Base-by-base conservation (phyloP, 2,797 vertebrate genomes). In the Acomys russatus region DNA sequence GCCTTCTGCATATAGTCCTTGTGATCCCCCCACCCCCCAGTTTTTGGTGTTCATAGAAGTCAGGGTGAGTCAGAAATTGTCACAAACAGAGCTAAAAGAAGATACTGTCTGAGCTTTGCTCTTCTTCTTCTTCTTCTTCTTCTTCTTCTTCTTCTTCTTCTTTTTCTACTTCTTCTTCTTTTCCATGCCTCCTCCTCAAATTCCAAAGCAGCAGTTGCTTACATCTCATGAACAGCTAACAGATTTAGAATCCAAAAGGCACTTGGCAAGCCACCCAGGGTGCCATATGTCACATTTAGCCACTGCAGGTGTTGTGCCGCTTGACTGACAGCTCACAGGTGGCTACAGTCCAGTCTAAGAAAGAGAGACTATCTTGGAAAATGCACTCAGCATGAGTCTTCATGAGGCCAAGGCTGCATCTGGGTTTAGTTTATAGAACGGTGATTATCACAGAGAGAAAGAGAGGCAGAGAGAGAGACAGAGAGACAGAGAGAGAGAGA, bases 161-260 rank as follows among this genome's bases (percentile, higher is more conserved):
- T 61, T 20, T 4, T 4, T 96, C 94, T 80, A 89, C 56, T 11
- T 9, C 8, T 28, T 10, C 23, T 25, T 10, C 9, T 64, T 23
- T 23, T 23, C 61, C 22, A 23, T 10, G 9, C 64, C 25, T 66
- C 28, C 90, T 90, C 73, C 84, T 94, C 30, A 25, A 89, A 92
- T 90, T 86, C 66, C 94, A 89, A 91, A 97, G 90, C 86, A 85
- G 94, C 93, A 94, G 11, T 90, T 95, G 79, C 83, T 97, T 91
- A 83, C 44, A 88, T 92, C 66, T 93, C 77, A 56, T 79, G 83
- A 94, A 94, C 68, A 25, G 14, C 33, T 51, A 94, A 90, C 86
- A 97, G 92, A 96, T 93, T 96, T 96, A 87, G 93, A 96, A 87
- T 56, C 88, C n/a, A 73, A 94, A 96, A 97, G 88, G 74, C 61